phyloP scores from a whole-genome alignment of 2,888 invertebrate species.

The Drosophila kambysellisi region DNA sequence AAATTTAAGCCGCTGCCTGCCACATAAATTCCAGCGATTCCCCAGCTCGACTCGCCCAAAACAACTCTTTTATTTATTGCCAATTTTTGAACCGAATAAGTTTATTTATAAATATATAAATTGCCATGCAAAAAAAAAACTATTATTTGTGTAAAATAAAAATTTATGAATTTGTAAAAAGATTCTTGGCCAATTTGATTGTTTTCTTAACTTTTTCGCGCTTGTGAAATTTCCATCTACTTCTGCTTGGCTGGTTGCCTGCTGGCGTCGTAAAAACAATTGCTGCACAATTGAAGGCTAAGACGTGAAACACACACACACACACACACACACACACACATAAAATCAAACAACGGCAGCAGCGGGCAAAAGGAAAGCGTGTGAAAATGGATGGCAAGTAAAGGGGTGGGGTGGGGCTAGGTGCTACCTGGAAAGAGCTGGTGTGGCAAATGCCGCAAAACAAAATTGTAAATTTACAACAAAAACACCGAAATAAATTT shows the following conservation, averaged over 20 bases:
- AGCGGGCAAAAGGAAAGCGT: not conserved
- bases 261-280: slow-evolving; percentile 80
- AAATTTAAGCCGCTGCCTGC: slow-evolving; percentile 52
- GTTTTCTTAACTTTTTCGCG: slow-evolving; percentile 51
- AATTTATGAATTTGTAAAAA: not conserved
- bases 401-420: slow-evolving; percentile 9
- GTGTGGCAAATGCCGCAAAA: slow-evolving; percentile 46
- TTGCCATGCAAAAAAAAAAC: not conserved
- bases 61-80: not conserved
- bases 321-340: slow-evolving; percentile 8
- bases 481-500: slow-evolving; percentile 77
- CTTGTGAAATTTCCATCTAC: slow-evolving; percentile 60
- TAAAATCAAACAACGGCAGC: slow-evolving; percentile 23
- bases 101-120: not conserved
- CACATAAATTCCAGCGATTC: slow-evolving; percentile 40
- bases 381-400: not conserved
- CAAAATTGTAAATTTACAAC: slow-evolving; percentile 75
- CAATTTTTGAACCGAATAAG: not conserved
- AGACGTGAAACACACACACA: slow-evolving; percentile 42
- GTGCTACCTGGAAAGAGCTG: slow-evolving; percentile 42
- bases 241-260: slow-evolving; percentile 14
- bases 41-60: slow-evolving; percentile 5
- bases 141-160: not conserved
- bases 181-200: slow-evolving; percentile 63
- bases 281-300: slow-evolving; percentile 75